Conservation (phyloP, 2,113 vertebrate genomes). For the Anolis carolinensis region DNA sequence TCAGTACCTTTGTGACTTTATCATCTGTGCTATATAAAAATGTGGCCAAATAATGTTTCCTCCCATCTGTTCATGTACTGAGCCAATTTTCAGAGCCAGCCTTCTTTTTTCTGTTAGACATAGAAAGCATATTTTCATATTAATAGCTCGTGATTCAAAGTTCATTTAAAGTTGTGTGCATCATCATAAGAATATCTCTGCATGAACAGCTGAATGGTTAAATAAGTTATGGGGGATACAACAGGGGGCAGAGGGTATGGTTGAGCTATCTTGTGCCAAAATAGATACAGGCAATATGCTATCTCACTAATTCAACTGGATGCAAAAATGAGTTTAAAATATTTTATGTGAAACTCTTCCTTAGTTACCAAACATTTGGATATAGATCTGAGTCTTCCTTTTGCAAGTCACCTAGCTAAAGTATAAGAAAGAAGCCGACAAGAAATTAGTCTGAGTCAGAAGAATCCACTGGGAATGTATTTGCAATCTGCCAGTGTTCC, state of each 20-base stretch:
- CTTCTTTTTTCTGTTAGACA: slow-evolving; percentile 20
- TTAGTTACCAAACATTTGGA: not conserved
- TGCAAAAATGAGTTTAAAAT: not conserved
- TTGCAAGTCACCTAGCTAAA: not conserved
- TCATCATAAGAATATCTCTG: not conserved
- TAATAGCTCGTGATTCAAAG: not conserved
- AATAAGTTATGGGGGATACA: not conserved
- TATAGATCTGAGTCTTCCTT: not conserved
- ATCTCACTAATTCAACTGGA: not conserved
- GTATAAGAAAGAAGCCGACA: not conserved
- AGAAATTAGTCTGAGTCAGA: not conserved
- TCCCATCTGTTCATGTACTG: slow-evolving; percentile 24
- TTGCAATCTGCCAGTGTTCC: not conserved
- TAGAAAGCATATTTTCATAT: not conserved
- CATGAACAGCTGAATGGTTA: not conserved
- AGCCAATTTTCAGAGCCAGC: slow-evolving; percentile 6
- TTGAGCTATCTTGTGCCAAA: not conserved
- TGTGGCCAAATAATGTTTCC: not conserved
- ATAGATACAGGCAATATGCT: not conserved
- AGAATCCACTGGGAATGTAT: not conserved
- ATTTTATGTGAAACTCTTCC: not conserved
- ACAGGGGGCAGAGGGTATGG: not conserved
- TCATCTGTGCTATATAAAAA: slow-evolving; percentile 28
- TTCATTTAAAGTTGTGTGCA: not conserved
- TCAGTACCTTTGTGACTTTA: not conserved